A percentile compares a stretch with the other conserved stretches of the same genome.
Evolutionary conservation across 1,140 invertebrate genomes (phyloP).

Genomic region (Mylabris phalerata): DNA sequence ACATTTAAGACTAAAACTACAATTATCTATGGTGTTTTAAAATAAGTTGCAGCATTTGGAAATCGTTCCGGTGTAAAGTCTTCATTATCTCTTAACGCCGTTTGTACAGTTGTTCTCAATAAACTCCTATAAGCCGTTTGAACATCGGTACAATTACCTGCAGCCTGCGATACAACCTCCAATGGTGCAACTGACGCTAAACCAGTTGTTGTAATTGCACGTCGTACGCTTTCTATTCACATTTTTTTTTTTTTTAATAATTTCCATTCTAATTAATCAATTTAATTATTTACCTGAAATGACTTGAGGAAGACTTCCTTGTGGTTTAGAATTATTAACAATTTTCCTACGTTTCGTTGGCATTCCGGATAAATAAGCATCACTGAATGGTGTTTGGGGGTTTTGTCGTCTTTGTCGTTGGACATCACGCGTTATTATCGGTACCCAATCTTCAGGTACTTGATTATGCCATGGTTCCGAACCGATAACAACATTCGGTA

Average conservation of each 20-base stretch:
- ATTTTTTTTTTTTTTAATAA: not conserved
- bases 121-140: slow-evolving; percentile 45
- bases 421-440: slow-evolving; percentile 68
- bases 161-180: slow-evolving; percentile 40
- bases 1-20: too few species aligned
- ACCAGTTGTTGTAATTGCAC: slow-evolving; percentile 47
- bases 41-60: slow-evolving; percentile 47
- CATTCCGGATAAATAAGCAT: slow-evolving; percentile 76
- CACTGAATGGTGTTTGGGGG: slow-evolving; percentile 56
- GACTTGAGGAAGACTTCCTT: slow-evolving; percentile 41
- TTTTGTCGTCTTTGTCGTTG: slow-evolving; percentile 55
- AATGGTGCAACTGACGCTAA: slow-evolving; percentile 44
- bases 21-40: slow-evolving; percentile 21
- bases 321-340: slow-evolving; percentile 46
- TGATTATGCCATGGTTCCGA: slow-evolving; percentile 52
- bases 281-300: slow-evolving; percentile 33
- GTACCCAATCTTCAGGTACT: slow-evolving; percentile 68
- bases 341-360: slow-evolving; percentile 74
- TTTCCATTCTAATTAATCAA: not conserved
- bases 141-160: slow-evolving; percentile 40
- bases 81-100: slow-evolving; percentile 42
- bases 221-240: slow-evolving; percentile 44
- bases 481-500: slow-evolving; percentile 48
- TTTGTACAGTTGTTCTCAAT: slow-evolving; percentile 40
- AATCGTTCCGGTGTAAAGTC: slow-evolving; percentile 48